Evolutionary conservation across 2,888 invertebrate species (phyloP).

Genomic region (Papilio gigon): DNA sequence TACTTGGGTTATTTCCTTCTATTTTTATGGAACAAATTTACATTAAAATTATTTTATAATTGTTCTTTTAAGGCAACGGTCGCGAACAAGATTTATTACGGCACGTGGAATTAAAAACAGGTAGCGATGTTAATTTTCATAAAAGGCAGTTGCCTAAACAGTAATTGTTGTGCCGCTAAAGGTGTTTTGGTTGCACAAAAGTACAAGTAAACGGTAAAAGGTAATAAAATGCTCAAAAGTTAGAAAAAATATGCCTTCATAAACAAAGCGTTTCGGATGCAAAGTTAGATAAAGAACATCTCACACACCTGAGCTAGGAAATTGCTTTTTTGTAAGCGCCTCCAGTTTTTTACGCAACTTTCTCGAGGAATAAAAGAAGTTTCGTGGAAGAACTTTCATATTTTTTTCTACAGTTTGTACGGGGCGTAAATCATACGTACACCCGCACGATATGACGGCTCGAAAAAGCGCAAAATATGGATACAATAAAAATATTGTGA

Average conservation of each 20-base stretch:
- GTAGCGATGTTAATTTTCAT: conserved; percentile 63
- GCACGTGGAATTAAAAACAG: conserved; percentile 56
- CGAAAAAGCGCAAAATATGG: conserved; percentile 69
- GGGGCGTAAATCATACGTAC: conserved; percentile 70
- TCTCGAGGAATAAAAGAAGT: conserved; percentile 81
- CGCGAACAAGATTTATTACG: conserved; percentile 25
- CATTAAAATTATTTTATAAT: conserved; percentile 37
- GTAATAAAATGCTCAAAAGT: conserved; percentile 81
- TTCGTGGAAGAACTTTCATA: conserved; percentile 76
- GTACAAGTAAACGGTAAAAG: conserved; percentile 68
- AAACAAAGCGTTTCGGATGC: conserved; percentile 81
- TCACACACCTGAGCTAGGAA: conserved; percentile 83
- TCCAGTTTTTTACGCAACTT: conserved; percentile 81
- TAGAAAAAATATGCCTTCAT: conserved; percentile 79
- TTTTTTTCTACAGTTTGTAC: conserved; percentile 53
- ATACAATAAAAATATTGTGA: conserved; percentile 78
- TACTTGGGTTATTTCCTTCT: conserved; percentile 64
- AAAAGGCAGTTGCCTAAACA: conserved; percentile 67
- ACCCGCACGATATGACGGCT: conserved; percentile 66
- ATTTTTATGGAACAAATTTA: conserved; percentile 52
- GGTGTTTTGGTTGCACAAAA: conserved; percentile 63
- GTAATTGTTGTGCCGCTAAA: conserved; percentile 66
- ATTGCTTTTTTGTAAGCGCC: conserved; percentile 82
- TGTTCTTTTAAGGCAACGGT: conserved; percentile 19
- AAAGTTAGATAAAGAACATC: conserved; percentile 83